Percentiles rank a stretch among this genome's conserved stretches.
Conservation (phyloP, 2,888 invertebrate species). For the Xylota sylvarum region DNA sequence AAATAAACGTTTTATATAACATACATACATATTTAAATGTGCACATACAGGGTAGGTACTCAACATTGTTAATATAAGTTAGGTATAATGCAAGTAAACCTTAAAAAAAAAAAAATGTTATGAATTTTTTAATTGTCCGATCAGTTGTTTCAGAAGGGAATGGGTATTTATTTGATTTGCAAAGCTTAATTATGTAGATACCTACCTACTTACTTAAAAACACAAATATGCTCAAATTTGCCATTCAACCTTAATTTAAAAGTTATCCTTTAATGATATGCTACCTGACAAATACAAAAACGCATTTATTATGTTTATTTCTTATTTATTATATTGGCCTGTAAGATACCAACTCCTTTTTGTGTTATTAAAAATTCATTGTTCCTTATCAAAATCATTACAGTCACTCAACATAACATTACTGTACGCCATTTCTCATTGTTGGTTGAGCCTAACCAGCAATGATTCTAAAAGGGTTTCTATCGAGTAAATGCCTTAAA, state of each 20-base stretch:
- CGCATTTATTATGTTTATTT: constrained; percentile 7
- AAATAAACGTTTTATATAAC: too few species aligned
- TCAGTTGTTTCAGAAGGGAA: too few species aligned
- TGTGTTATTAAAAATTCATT: constrained; percentile 32
- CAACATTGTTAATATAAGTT: too few species aligned
- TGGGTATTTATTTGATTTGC: too few species aligned
- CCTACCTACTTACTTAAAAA: too few species aligned
- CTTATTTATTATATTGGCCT: constrained; percentile 11
- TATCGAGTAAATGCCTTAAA: constrained; percentile 11
- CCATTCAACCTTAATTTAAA: neutral
- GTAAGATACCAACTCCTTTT: neutral
- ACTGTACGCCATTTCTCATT: constrained; percentile 44
- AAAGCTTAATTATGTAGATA: too few species aligned
- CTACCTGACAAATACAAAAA: constrained; percentile 2
- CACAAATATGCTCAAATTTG: neutral
- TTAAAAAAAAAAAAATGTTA: too few species aligned
- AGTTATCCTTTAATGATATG: neutral
- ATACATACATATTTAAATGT: too few species aligned
- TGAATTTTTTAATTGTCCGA: too few species aligned
- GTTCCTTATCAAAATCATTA: constrained; percentile 35
- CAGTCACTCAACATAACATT: constrained; percentile 51
- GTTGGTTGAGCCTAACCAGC: constrained; percentile 34
- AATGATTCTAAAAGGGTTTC: constrained; percentile 57
- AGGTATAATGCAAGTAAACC: too few species aligned
- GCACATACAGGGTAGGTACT: too few species aligned